Base-by-base conservation (phyloP, 2,888 invertebrate genomes). In the Pediacus dermestoides region DNA sequence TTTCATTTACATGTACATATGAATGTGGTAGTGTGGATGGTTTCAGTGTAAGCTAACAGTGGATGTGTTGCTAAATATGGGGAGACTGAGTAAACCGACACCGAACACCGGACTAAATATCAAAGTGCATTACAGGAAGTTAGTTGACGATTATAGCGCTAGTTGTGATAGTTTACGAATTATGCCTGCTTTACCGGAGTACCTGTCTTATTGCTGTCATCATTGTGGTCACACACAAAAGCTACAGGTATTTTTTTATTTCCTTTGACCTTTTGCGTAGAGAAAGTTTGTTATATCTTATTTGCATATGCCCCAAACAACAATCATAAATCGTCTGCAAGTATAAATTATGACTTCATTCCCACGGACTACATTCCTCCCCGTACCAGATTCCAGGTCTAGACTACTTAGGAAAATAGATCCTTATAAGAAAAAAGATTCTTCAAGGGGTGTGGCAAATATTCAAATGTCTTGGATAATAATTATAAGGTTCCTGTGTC, bases 161-260 rank as follows among this genome's bases (percentile, higher is more conserved):
- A 59, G 55, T 50, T 52, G 58, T 40, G 61, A 61, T 44, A 55
- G 52, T 48, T 46, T 61, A 60, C 70, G 68, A 60, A 71, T 74
- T 52, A 69, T 71, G 66, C 74, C 75, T 23, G 68, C 72, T 15
- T 58, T 75, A 41, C 74, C 75, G 50, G 75, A 77, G 55, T 76
- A 75, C 60, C 66, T 77, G 60, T 76, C 76, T 37, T 77, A 77
- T 61, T 76, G 75, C 54, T 78, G 78, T 64, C 74, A 74, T 57
- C 75, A 75, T 55, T 78, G 78, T 55, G 77, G 78, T 42, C 77
- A 77, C 64, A 73, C 72, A 57, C 77, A 77, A 60, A 75, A 75
- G 59, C 60, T 77, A 46, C 72, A 76, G 75, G 77, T 76, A 70
- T 67, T 39, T 36, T 10, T 14, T 31, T 8, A 16, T 8, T 11